Evolutionary conservation across 2,888 invertebrate species (phyloP), one percentile per base, ranked within the genome.

Genomic region (Abrostola triplasia): DNA sequence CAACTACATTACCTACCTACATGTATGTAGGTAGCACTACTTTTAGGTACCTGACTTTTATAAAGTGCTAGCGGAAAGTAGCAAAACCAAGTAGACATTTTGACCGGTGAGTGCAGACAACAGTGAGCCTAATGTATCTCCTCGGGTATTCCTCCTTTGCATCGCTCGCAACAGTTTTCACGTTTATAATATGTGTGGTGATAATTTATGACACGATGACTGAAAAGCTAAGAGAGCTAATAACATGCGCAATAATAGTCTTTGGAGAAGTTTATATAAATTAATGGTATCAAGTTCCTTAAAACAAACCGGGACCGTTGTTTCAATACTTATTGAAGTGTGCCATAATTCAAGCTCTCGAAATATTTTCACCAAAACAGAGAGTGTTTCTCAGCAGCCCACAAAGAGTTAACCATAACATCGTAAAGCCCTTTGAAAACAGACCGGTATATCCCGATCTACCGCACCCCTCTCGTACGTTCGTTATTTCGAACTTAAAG

Each of bases 381-480:
- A 9, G 48, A 67, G 59, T 65, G 54, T 58, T 78, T 59, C 54
- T 64, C 61, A 61, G 47, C 40, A 67, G 59, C 68, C 67, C 75
- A 53, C 79, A 76, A 77, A 79, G 76, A 83, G 80, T 77, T 77
- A 66, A 68, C 78, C 80, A 83, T 76, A 83, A 83, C 77, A 80
- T 74, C 79, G 79, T 75, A 70, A 79, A 77, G 53, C 80, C 80
- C 81, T 80, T 82, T 81, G 67, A 73, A 76, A 73, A 67, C 42
- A 60, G 40, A 35, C 85, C 79, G 77, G 36, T 70, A n/a, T 75
- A 74, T 42, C 8, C 40, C 62, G 81, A 66, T 8, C 81, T 68
- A 5, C 67, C 60, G 54, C 67, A 49, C 66, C 64, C 62, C 70
- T 61, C 50, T 44, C 9, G 5, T 5, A 36, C 44, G 36, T 69